Base-by-base conservation (phyloP, 1,140 invertebrate genomes). In the Cydia strobilella region DNA sequence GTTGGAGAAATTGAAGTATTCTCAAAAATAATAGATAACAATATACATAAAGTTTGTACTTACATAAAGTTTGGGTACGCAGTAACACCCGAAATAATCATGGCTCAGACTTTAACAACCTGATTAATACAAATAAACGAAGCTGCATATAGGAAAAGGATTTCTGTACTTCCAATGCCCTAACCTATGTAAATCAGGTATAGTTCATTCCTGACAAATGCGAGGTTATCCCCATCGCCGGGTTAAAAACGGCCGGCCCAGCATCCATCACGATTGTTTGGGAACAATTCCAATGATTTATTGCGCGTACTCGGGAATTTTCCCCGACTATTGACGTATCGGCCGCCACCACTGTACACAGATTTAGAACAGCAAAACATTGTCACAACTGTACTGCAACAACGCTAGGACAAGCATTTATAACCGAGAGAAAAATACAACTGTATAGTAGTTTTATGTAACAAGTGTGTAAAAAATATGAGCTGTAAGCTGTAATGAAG, bases 241-340 rank as follows among this genome's bases (percentile, higher is more conserved):
- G 65, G 65, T 69, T 69, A 69, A 69, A 69, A 69, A 42, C 65
- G 65, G 54, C 31, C 65, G 18, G 65, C 65, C 65, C 65, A 35
- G 35, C 65, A 69, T 69, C 31, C 65, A 69, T 69, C 65, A 69
- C 65, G 65, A 69, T 69, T 69, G 65, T 69, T 69, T 69, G 65
- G 65, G 65, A 69, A 69, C 65, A 69, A 69, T 69, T 69, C 65
- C 65, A 69, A 69, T 69, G 65, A 69, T 69, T 69, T 69, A 69
- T 69, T 18, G 65, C 65, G 31, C 65, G 65, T 69, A 69, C 65
- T 69, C 65, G 27, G 65, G 31, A 31, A 69, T 69, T 69, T 69
- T 69, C 65, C 65, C 65, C 31, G 15, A 31, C 63, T 69, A 69
- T 69, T 69, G 65, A 69, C 65, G 65, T 69, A 69, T 69, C 27